phyloP scores from a whole-genome alignment of 2,888 invertebrate genomes.

The Aplocera efformata region DNA sequence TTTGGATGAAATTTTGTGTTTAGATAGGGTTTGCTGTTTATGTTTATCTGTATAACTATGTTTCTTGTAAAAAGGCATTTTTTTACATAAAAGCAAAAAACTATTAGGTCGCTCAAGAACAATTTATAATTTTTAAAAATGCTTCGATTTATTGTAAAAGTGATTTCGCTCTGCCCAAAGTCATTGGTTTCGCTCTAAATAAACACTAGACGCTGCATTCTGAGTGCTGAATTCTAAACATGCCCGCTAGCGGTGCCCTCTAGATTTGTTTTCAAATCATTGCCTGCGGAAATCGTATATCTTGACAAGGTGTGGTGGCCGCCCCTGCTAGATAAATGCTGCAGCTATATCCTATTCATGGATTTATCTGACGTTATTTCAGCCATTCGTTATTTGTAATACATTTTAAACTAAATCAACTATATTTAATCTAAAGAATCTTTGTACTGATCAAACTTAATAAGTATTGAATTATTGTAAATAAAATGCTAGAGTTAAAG shows the following conservation, averaged over 20 bases:
- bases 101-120: too few species aligned
- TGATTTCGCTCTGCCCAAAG: too few species aligned
- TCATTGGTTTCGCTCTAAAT: slow-evolving; percentile 2
- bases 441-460: too few species aligned
- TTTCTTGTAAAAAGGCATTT: too few species aligned
- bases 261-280: slow-evolving; percentile 40
- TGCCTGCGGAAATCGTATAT: slow-evolving; percentile 43
- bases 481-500: too few species aligned
- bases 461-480: too few species aligned
- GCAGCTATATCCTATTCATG: slow-evolving; percentile 45
- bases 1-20: too few species aligned
- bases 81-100: too few species aligned
- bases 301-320: slow-evolving; percentile 38
- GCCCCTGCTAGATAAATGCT: slow-evolving; percentile 42
- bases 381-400: slow-evolving; percentile 31
- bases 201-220: slow-evolving; percentile 10
- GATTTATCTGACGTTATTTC: slow-evolving; percentile 42
- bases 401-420: slow-evolving; percentile 18
- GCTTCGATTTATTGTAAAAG: too few species aligned
- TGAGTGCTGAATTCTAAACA: slow-evolving; percentile 1
- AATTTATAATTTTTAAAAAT: too few species aligned
- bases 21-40: too few species aligned
- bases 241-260: slow-evolving; percentile 21
- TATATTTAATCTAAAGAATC: slow-evolving; percentile 14
- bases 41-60: too few species aligned